Evolutionary conservation across 2,888 invertebrate species (phyloP).

Genomic region (Labia minor): DNA sequence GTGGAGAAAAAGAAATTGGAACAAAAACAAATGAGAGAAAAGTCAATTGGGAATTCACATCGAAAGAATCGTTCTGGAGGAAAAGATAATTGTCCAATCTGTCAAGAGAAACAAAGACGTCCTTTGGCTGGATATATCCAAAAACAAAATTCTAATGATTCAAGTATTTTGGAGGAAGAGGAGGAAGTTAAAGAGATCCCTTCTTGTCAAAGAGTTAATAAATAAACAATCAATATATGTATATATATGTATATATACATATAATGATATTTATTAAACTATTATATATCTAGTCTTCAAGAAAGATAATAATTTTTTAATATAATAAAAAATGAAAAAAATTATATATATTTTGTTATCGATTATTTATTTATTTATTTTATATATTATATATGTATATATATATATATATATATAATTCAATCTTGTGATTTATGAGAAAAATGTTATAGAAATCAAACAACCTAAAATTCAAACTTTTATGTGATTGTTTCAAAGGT

Average conservation of each 20-base stretch:
- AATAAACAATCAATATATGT: not conserved
- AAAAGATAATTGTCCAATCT: conserved; percentile 42
- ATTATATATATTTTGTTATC: not conserved
- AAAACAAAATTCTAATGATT: conserved; percentile 41
- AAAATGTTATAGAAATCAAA: too few relatives aligned
- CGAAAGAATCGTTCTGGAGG: not conserved
- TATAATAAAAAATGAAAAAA: not conserved
- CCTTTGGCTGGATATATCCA: conserved; percentile 42
- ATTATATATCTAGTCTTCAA: conserved; percentile 13
- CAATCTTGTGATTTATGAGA: too few relatives aligned
- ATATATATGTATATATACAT: not conserved
- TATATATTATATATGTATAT: too few relatives aligned
- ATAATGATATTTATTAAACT: not conserved
- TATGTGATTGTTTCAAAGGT: too few relatives aligned
- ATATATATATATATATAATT: too few relatives aligned
- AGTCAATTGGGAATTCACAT: not conserved
- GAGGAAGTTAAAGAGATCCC: conserved; percentile 21
- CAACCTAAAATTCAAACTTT: too few relatives aligned
- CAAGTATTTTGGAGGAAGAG: conserved; percentile 41
- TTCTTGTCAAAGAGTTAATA: not conserved
- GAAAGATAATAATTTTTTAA: not conserved
- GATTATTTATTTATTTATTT: not conserved
- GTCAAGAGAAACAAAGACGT: conserved; percentile 43
- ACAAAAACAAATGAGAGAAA: conserved; percentile 1
- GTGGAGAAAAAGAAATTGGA: not conserved